Evolutionary conservation across 1,140 invertebrate species (phyloP), one percentile per base, ranked within the genome.

Genomic region (Drosophila murphyi): DNA sequence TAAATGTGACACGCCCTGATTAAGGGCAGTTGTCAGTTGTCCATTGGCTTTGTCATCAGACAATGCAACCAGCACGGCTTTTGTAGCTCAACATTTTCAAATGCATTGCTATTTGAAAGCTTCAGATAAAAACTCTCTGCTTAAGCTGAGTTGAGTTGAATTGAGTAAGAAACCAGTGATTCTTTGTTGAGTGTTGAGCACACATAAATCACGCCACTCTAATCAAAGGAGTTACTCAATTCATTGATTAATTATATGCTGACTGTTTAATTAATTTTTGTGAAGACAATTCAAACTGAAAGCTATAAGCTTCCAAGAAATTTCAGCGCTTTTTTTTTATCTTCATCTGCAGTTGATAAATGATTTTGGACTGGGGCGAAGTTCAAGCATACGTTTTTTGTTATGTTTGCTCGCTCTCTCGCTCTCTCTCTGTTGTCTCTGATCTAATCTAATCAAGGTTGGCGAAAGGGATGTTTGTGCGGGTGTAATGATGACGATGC

Each of bases 401-500:
- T 2, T 31, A 1, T 20, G 7, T 8, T 20, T 20, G 20, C 20
- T 20, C 20, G 31, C 28, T 54, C 7, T 51, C 54, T n/a, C 37
- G 34, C 10, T 20, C 1, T 37, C 6, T n/a, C 3, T 2, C 4
- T 51, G 28, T 57, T 50, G 61, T 37, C 57, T 65, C 41, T 54
- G 57, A 72, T 50, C 54, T 67, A 60, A 59, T 64, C 59, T 70
- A 62, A 75, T 57, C 65, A 62, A 45, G 34, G 35, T 12, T 51
- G n/a, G 31, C n/a, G 7, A 31, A 31, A 35, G 8, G 8, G 20
- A 31, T 47, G 1, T 7, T 51, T 80, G 82, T 86, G 82, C 76
- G 82, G 83, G 82, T 88, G 82, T 86, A 73, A 75, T 60, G 76
- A 72, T 64, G 74, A 60, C 62, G 74, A 76, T 37, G 39, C 31